phyloP scores from a whole-genome alignment of 2,888 invertebrate species.

The Calameuta pallipes region DNA sequence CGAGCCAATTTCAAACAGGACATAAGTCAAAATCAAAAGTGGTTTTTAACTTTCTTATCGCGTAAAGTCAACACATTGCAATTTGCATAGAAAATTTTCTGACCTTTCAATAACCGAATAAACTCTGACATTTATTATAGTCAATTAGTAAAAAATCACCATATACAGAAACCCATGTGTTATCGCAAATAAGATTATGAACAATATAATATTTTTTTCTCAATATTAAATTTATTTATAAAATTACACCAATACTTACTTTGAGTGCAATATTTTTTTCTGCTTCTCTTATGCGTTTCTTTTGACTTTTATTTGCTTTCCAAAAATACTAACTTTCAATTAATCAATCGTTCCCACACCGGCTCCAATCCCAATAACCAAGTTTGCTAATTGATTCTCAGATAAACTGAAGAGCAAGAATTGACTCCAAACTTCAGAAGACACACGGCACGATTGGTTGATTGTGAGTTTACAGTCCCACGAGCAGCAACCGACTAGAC shows the following conservation, averaged over 20 bases:
- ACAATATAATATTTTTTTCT: background rate
- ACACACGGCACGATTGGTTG: background rate
- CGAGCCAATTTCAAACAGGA: background rate
- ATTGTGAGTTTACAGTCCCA: slow-evolving; percentile 47
- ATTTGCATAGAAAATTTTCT: background rate
- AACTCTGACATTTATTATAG: background rate
- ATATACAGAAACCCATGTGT: background rate
- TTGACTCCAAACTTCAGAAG: background rate
- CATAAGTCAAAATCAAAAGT: background rate
- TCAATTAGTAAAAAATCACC: background rate
- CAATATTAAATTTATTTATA: background rate
- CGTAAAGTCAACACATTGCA: background rate
- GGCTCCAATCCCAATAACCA: background rate
- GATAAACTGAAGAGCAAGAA: background rate
- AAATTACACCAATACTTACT: background rate
- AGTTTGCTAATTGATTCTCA: background rate
- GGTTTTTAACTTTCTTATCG: background rate
- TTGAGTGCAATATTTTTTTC: background rate
- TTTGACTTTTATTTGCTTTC: background rate
- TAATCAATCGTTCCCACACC: background rate
- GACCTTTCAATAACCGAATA: background rate
- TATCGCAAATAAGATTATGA: no score
- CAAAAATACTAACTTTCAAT: background rate
- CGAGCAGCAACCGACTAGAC: slow-evolving; percentile 59
- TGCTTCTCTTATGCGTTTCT: background rate